Evolutionary conservation across 37 sponge, comb jelly and placozoan genomes (phyloP).

Genomic region (Petrosia ficiformis): DNA sequence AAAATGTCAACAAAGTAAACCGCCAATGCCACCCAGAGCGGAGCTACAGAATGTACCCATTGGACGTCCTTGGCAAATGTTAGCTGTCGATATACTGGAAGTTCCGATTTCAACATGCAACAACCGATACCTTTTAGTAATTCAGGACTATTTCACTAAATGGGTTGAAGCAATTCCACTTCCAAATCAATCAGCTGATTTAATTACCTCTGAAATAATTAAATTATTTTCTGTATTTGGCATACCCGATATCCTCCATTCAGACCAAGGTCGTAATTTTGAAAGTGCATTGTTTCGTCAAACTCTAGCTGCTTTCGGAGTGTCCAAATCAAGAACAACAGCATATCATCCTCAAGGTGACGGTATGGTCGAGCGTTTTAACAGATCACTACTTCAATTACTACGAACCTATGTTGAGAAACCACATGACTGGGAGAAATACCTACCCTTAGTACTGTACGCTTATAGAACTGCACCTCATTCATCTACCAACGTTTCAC

Average conservation of each 20-base stretch:
- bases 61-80: conserved; percentile 39
- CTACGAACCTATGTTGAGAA: conserved; percentile 15
- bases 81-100: conserved; percentile 38
- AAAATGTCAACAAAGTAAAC: conserved; percentile 25
- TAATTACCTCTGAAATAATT: conserved; percentile 14
- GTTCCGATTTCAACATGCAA: conserved; percentile 39
- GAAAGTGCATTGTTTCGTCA: conserved; percentile 35
- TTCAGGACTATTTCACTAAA: conserved; percentile 28
- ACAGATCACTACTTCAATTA: conserved; percentile 50
- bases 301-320: conserved; percentile 34
- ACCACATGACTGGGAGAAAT: conserved; percentile 33
- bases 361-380: conserved; percentile 53
- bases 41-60: conserved; percentile 24
- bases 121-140: conserved; percentile 41
- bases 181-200: conserved; percentile 20
- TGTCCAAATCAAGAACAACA: conserved; percentile 34
- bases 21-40: conserved; percentile 8
- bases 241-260: conserved; percentile 38
- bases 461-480: conserved; percentile 48
- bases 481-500: conserved; percentile 41
- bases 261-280: conserved; percentile 58
- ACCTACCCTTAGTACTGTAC: conserved; percentile 28
- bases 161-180: conserved; percentile 31
- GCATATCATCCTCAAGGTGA: conserved; percentile 58
- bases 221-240: conserved; percentile 29